Conservation (phyloP, 2,113 vertebrate genomes). For the Lamprotornis superbus region DNA sequence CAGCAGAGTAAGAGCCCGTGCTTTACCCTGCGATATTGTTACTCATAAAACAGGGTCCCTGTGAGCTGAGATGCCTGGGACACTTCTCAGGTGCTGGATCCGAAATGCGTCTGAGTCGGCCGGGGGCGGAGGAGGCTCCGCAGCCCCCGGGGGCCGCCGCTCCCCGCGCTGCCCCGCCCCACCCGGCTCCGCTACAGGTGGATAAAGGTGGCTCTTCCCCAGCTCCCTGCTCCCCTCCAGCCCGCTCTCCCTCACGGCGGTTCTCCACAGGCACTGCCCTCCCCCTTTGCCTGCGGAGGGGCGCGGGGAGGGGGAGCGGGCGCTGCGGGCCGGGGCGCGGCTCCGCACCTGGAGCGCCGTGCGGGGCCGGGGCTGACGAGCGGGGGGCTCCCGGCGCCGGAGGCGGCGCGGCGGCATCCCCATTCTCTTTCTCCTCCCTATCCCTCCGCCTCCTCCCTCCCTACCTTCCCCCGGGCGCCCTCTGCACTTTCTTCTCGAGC, state of each 20-base stretch:
- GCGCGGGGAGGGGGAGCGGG: not conserved
- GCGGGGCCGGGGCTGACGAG: not conserved
- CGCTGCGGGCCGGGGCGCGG: not conserved
- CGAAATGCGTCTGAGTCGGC: no score
- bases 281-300: not conserved
- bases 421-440: not conserved
- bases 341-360: not conserved
- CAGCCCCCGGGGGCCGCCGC: not conserved
- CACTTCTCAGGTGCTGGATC: not conserved
- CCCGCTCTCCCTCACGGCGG: not conserved
- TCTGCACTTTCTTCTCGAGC: slow-evolving; percentile 67
- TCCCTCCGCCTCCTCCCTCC: not conserved
- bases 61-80: not conserved
- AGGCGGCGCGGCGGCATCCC: slow-evolving; percentile 18
- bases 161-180: not conserved
- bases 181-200: not conserved
- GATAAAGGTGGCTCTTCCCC: not conserved
- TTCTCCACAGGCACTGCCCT: not conserved
- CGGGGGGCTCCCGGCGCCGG: slow-evolving; percentile 10
- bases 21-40: not conserved
- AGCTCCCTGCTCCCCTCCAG: not conserved
- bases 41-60: fast-evolving
- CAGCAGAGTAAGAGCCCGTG: no score
- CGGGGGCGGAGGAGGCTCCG: not conserved
- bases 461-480: slow-evolving; percentile 13